Conservation (phyloP, 2,888 invertebrate genomes). For the Tineola bisselliella region DNA sequence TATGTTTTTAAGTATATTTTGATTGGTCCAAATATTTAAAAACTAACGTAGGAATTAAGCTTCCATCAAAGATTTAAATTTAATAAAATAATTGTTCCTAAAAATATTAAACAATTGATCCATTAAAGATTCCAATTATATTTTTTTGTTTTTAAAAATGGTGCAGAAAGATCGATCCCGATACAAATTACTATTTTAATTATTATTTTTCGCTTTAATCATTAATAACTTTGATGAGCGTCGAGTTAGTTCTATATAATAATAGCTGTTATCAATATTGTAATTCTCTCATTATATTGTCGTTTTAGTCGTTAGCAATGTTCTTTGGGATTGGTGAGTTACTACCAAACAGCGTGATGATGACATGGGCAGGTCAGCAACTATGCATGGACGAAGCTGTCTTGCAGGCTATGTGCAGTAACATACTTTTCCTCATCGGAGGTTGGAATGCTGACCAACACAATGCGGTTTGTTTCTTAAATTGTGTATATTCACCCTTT, state of each 20-base stretch:
- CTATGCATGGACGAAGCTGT: constrained; percentile 66
- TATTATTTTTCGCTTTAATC: background rate
- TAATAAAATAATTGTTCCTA: no score
- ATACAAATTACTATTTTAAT: background rate
- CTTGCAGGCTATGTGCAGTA: constrained; percentile 71
- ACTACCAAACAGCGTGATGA: constrained; percentile 65
- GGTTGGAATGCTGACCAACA: constrained; percentile 70
- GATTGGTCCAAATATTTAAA: no score
- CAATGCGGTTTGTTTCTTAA: constrained; percentile 60
- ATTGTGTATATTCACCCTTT: background rate
- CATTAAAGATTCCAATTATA: no score
- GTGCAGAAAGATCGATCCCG: no score
- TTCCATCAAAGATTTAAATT: no score
- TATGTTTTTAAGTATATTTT: no score
- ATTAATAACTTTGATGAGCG: no score
- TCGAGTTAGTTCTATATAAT: background rate
- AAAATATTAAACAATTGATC: no score
- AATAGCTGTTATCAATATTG: no score
- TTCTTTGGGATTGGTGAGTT: constrained; percentile 71
- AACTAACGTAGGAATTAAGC: no score
- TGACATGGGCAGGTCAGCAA: constrained; percentile 54
- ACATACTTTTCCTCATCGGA: constrained; percentile 72
- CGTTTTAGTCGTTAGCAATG: constrained; percentile 40
- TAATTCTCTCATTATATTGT: no score
- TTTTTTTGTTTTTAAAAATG: no score